Conservation (phyloP, 2,888 invertebrate species). For the Acanthoscelides obtectus region DNA sequence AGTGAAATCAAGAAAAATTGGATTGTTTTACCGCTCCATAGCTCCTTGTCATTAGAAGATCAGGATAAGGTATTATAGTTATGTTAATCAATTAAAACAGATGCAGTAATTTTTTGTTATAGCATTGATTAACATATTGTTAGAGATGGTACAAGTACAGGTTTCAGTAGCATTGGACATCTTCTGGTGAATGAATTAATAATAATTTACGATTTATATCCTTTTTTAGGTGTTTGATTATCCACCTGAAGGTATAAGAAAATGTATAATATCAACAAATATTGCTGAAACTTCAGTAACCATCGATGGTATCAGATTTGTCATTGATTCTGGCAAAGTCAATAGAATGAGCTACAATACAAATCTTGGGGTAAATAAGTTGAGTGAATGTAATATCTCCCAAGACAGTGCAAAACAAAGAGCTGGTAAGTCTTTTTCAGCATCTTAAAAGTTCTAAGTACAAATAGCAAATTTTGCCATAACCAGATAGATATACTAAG, state of each 20-base stretch:
- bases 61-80: slow-evolving; percentile 79
- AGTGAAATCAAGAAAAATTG: slow-evolving; percentile 73
- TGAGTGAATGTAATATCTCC: slow-evolving; percentile 96
- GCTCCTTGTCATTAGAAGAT: slow-evolving; percentile 85
- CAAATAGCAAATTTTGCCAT: no score
- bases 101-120: not conserved
- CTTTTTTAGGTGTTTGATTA: slow-evolving; percentile 67
- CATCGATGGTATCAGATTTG: slow-evolving; percentile 96
- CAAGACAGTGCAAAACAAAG: slow-evolving; percentile 81
- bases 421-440: slow-evolving; percentile 48
- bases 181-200: not conserved
- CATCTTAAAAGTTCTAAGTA: no score
- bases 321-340: slow-evolving; percentile 87
- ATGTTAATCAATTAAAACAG: no score
- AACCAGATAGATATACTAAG: no score
- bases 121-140: not conserved
- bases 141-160: not conserved
- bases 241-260: slow-evolving; percentile 88
- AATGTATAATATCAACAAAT: slow-evolving; percentile 96
- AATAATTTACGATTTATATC: not conserved
- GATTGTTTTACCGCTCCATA: slow-evolving; percentile 91
- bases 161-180: no score
- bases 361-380: slow-evolving; percentile 79
- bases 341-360: slow-evolving; percentile 97
- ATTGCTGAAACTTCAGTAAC: slow-evolving; percentile 99